Percentiles rank a stretch among this genome's conserved stretches.
phyloP scores from a whole-genome alignment of 1,140 invertebrate genomes.

The Onthophagus taurus region DNA sequence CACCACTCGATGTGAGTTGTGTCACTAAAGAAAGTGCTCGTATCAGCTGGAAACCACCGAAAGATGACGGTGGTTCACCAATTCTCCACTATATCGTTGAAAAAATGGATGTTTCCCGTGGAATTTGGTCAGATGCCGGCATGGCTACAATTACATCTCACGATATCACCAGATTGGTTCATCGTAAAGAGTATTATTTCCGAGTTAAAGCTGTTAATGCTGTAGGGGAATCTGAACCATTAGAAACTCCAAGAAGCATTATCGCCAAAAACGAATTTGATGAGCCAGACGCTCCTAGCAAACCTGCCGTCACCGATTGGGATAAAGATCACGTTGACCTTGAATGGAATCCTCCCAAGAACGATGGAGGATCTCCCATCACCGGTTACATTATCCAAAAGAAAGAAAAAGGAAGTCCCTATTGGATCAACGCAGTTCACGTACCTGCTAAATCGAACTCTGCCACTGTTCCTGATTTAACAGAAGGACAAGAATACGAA shows the following conservation, averaged over 20 bases:
- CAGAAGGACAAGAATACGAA: constrained; percentile 91
- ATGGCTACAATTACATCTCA: constrained; percentile 75
- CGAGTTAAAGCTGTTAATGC: constrained; percentile 88
- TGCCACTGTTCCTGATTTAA: constrained; percentile 76
- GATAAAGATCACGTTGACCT: constrained; percentile 88
- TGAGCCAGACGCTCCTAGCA: constrained; percentile 84
- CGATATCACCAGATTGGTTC: constrained; percentile 76
- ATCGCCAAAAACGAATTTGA: constrained; percentile 93
- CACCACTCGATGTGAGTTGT: constrained; percentile 73
- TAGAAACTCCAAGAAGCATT: constrained; percentile 76
- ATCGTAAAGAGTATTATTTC: constrained; percentile 90
- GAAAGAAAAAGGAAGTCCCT: constrained; percentile 86
- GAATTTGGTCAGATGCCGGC: constrained; percentile 91
- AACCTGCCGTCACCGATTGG: constrained; percentile 82
- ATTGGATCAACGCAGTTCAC: constrained; percentile 82
- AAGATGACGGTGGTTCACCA: constrained; percentile 85
- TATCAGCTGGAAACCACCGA: constrained; percentile 71
- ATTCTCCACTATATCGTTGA: constrained; percentile 95
- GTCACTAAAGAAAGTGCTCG: constrained; percentile 86
- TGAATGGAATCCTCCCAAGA: constrained; percentile 77
- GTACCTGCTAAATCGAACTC: constrained; percentile 68
- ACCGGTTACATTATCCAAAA: constrained; percentile 93
- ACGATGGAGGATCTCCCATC: constrained; percentile 83
- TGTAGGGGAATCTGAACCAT: constrained; percentile 87
- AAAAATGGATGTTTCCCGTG: constrained; percentile 92